Evolutionary conservation across 2,888 invertebrate genomes (phyloP).

Genomic region (Drosophila affinis): DNA sequence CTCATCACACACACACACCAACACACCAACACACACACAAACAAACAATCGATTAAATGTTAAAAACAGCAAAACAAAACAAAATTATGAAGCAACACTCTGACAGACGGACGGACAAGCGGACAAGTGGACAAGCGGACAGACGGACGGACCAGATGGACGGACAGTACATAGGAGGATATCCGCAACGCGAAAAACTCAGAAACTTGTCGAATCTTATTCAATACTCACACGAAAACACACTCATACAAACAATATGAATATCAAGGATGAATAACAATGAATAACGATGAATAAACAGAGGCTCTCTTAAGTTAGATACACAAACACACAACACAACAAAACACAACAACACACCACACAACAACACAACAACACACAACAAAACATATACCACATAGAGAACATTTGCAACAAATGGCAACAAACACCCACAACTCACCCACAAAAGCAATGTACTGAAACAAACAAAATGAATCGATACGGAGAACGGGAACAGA

Average conservation of each 20-base stretch:
- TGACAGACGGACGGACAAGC: conserved; percentile 50
- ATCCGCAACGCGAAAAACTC: conserved; percentile 52
- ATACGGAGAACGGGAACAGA: conserved; percentile 45
- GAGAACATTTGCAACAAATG: conserved; percentile 53
- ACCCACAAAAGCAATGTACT: conserved; percentile 50
- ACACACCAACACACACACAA: conserved; percentile 36
- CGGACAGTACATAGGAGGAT: conserved; percentile 36
- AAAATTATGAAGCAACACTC: conserved; percentile 57
- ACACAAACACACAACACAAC: conserved; percentile 40
- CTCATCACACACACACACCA: conserved; percentile 39
- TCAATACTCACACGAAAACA: conserved; percentile 48
- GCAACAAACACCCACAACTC: conserved; percentile 43
- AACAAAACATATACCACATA: conserved; percentile 3
- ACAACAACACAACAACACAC: conserved; percentile 7
- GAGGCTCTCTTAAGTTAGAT: conserved; percentile 79
- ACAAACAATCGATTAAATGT: conserved; percentile 46
- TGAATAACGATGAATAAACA: conserved; percentile 64
- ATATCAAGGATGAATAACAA: conserved; percentile 43
- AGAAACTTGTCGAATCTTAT: conserved; percentile 71
- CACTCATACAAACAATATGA: conserved; percentile 48
- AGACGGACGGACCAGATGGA: conserved; percentile 30
- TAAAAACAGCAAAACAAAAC: conserved; percentile 57
- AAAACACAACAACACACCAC: conserved; percentile 6
- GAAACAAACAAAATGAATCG: conserved; percentile 31
- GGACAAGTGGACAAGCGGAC: conserved; percentile 37